A percentile compares a stretch with the other conserved stretches of the same genome.
phyloP scores from a whole-genome alignment of 2,113 vertebrate species.

The Plecotus auritus region DNA sequence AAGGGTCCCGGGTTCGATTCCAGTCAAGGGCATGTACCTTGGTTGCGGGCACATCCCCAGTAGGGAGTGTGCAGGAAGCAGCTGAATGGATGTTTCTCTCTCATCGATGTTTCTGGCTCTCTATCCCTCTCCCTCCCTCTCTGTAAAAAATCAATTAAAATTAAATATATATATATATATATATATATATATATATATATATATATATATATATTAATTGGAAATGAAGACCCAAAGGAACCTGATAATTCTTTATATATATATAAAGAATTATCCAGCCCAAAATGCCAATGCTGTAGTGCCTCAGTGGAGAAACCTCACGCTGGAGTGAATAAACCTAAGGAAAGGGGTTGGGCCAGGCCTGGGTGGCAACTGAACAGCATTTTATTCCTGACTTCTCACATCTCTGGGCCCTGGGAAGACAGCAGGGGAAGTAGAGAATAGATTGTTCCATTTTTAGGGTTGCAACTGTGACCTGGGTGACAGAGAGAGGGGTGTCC shows the following conservation, averaged over 20 bases:
- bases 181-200: background rate
- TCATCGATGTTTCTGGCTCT: too few relatives aligned
- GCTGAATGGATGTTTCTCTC: too few relatives aligned
- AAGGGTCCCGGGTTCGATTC: too few relatives aligned
- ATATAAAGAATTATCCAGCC: background rate
- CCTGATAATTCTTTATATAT: too few relatives aligned
- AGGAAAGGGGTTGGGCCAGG: background rate
- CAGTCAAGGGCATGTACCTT: too few relatives aligned
- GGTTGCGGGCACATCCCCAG: too few relatives aligned
- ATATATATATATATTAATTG: background rate
- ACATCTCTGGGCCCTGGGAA: background rate
- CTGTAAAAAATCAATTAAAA: too few relatives aligned
- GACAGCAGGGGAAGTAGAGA: background rate
- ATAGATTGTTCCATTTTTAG: background rate
- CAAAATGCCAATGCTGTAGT: background rate
- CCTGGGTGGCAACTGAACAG: background rate
- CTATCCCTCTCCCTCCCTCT: too few relatives aligned
- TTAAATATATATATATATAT: background rate
- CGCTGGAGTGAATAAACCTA: background rate
- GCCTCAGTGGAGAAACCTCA: background rate
- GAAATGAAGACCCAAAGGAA: too few relatives aligned
- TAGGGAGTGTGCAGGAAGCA: too few relatives aligned
- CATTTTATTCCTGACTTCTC: background rate
- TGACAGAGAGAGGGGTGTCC: background rate
- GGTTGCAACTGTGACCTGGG: background rate